Conservation (phyloP, 2,113 vertebrate genomes). For the Zapornia atra region DNA sequence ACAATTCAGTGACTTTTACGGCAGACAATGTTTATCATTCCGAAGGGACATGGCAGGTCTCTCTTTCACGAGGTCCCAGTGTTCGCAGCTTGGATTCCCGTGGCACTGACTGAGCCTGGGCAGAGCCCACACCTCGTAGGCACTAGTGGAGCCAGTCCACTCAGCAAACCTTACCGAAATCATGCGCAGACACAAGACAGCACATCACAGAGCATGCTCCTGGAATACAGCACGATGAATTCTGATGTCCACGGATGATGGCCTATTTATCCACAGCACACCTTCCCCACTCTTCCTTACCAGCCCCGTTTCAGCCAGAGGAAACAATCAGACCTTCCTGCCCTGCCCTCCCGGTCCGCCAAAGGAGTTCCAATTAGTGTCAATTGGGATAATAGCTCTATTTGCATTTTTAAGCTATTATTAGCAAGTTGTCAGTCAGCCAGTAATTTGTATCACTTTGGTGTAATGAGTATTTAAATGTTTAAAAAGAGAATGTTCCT, state of each 20-base stretch:
- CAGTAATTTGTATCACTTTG: slow-evolving; percentile 59
- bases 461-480: slow-evolving; percentile 60
- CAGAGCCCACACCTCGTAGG: rapidly evolving
- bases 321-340: slow-evolving; percentile 61
- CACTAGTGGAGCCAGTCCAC: rapidly evolving
- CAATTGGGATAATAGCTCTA: slow-evolving; percentile 59
- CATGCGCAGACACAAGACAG: not conserved
- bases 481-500: slow-evolving; percentile 49
- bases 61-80: not conserved
- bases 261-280: not conserved
- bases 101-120: rapidly evolving
- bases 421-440: slow-evolving; percentile 68
- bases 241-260: not conserved
- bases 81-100: not conserved
- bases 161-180: not conserved
- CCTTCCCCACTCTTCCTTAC: not conserved
- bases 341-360: slow-evolving; percentile 54
- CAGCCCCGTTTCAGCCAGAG: not conserved
- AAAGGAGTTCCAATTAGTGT: slow-evolving; percentile 55
- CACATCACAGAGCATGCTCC: not conserved
- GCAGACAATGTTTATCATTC: not conserved
- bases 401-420: slow-evolving; percentile 64
- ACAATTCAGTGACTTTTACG: not conserved
- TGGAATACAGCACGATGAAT: not conserved
- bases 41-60: not conserved